Evolutionary conservation across 2,888 invertebrate species (phyloP).

Genomic region (Papilio demoleus): DNA sequence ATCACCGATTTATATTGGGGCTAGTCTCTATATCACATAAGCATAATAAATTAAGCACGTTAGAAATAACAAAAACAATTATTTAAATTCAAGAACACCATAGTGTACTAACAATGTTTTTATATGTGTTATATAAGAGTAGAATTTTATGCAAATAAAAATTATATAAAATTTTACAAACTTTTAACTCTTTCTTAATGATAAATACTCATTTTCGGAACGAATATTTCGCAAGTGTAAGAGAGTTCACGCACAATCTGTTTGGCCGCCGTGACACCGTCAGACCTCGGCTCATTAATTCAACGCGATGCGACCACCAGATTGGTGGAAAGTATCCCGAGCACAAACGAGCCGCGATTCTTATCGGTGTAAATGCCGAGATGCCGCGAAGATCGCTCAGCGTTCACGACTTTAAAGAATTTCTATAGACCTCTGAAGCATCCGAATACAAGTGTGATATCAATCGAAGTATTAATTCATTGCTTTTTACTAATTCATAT

Average conservation of each 20-base stretch:
- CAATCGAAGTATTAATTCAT: slow-evolving; percentile 38
- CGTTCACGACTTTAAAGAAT: slow-evolving; percentile 35
- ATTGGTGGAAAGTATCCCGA: slow-evolving; percentile 53
- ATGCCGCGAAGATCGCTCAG: slow-evolving; percentile 50
- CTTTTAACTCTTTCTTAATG: too few species aligned
- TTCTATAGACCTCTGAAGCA: slow-evolving; percentile 12
- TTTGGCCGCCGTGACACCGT: slow-evolving; percentile 44
- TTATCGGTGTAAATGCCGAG: slow-evolving; percentile 50
- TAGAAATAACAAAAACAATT: too few species aligned
- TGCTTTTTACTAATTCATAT: slow-evolving; percentile 19
- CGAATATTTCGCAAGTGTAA: slow-evolving; percentile 40
- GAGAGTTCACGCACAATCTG: slow-evolving; percentile 31
- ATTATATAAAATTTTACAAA: too few species aligned
- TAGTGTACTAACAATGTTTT: too few species aligned
- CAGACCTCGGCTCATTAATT: slow-evolving; percentile 52
- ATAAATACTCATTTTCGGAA: slow-evolving; percentile 4
- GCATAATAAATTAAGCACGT: too few species aligned
- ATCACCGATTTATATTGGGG: too few species aligned
- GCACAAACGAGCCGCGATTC: slow-evolving; percentile 54
- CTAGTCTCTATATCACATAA: too few species aligned
- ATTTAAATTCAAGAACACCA: too few species aligned
- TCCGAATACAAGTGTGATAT: slow-evolving; percentile 31
- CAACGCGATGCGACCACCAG: slow-evolving; percentile 49
- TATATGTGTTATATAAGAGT: too few species aligned
- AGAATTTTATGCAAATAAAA: too few species aligned